Base-by-base conservation (phyloP, 2,888 invertebrate genomes). In the Morpho helenor region DNA sequence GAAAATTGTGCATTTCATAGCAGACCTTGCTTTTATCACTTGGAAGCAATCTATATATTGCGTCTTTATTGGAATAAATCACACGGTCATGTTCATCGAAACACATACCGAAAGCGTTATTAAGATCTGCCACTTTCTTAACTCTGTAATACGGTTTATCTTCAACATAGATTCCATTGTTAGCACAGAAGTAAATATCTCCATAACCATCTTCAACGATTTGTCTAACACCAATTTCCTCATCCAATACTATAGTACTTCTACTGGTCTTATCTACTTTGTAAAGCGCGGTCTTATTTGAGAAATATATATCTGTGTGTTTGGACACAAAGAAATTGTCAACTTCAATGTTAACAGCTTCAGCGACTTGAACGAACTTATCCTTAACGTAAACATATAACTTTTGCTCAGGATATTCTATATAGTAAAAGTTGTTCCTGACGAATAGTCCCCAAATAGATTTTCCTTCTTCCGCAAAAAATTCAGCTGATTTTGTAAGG, bases 381-480 rank as follows among this genome's bases (percentile, higher is more conserved):
- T 82, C 79, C 8, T 78, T 71, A 61, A 77, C 68, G 49, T 81
- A 84, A 0, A 87, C 80, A 40, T 67, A 75, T 0, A 88, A 70
- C 63, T 74, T 84, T 47, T 87, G 87, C 0, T 68, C 66, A 0
- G 87, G 88, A 52, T 87, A 88, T 42, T 83, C 77, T n/a, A 88
- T 85, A 61, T 86, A 88, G 57, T 86, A 88, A 54, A 88, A 86
- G 52, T 85, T 78, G 61, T 71, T 74, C 45, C 77, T 74, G 1
- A 87, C 73, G 52, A 82, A 86, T 31, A 88, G 47, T 0, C 71
- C 76, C 87, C 88, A 88, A 6, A 88, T 80, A 2, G 86, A 86
- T 57, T 77, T 84, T 1, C 84, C 85, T 61, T 78, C 72, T 71
- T 86, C 87, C 0, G 77, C 79, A 64, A 85, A 88, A 56, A 76